phyloP scores from a whole-genome alignment of 2,888 invertebrate species.

The Melipona beecheii region DNA sequence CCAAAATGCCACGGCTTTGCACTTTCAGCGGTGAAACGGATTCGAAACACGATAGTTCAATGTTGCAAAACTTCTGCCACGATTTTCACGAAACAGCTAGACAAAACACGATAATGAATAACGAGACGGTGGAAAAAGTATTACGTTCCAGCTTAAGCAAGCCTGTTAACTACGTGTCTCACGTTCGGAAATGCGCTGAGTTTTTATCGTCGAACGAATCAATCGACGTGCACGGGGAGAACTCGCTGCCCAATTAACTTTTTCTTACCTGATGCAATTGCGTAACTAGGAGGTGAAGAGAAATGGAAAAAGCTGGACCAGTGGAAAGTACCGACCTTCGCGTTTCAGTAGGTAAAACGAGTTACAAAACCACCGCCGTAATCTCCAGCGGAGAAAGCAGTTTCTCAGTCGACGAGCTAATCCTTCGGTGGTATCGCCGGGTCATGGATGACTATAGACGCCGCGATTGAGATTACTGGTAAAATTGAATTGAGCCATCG shows the following conservation, averaged over 20 bases:
- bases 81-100: not conserved
- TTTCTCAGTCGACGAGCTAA: not conserved
- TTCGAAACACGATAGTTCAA: not conserved
- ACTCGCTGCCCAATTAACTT: not conserved
- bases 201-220: not conserved
- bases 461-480: no score
- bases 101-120: not conserved
- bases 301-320: not conserved
- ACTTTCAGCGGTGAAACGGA: not conserved
- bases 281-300: not conserved
- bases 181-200: not conserved
- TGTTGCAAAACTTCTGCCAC: slow-evolving; percentile 22
- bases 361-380: not conserved
- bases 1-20: not conserved
- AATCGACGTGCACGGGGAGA: not conserved
- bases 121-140: not conserved
- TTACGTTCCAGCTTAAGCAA: not conserved
- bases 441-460: no score
- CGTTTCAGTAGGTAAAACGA: not conserved
- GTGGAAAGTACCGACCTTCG: not conserved
- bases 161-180: not conserved
- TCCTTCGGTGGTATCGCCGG: no score
- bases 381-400: not conserved
- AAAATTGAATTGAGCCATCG: no score
- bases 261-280: not conserved